Base-by-base conservation (phyloP, 2,888 invertebrate species). In the Nasonovia ribisnigri region DNA sequence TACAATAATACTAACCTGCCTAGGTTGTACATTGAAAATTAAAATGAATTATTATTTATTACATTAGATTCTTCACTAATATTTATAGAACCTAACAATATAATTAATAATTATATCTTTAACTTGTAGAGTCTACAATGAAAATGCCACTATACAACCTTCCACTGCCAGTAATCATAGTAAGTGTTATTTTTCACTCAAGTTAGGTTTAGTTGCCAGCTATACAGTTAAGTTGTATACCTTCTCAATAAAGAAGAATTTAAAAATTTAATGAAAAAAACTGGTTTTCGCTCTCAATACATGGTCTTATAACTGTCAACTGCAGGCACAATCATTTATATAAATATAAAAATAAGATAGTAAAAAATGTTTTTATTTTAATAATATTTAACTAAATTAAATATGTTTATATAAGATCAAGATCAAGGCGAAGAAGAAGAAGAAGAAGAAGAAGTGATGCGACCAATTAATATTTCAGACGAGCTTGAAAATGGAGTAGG, bases 51-150 rank as follows among this genome's bases (percentile, higher is more conserved):
- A 60, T 60, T 60, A 60, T 60, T 60, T 60, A 60, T 60, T 60
- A 60, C 60, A 60, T 60, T 60, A 60, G 60, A 60, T 60, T 60
- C 60, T 60, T 60, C 60, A 60, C 60, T 60, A 60, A 60, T 60
- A 60, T 60, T 60, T 60, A 60, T 29, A 60, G 60, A 60, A 60
- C 60, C 60, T 60, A 60, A 60, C 60, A 60, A 60, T 60, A 60
- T 60, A 60, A 60, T 60, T 60, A 60, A 60, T 60, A 60, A 60
- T 67, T 67, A 67, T 67, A 67, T 67, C n/a, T 67, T 67, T 67
- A 67, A 67, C 67, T 67, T 67, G 67, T 67, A 67, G 67, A 67
- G 67, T 67, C 67, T 67, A 67, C 67, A 67, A 67, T 67, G 67
- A 67, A 67, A 67, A 67, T 67, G 67, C 67, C n/a, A n/a, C 67